A percentile compares a stretch with the other conserved stretches of the same genome.
Evolutionary conservation across 2,888 invertebrate genomes (phyloP).

Genomic region (Aspidiotus destructor): DNA sequence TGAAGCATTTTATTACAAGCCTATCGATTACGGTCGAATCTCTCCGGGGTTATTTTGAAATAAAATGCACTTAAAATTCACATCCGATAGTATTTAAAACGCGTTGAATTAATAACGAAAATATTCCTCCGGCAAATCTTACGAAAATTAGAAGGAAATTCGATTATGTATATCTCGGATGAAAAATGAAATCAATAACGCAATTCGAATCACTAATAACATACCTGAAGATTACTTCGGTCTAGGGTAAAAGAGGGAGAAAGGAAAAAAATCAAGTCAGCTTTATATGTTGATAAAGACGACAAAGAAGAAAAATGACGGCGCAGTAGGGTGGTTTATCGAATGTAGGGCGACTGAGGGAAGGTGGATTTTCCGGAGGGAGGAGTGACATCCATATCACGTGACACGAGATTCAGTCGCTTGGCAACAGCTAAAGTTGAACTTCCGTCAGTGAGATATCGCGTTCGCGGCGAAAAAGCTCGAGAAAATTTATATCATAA

Average conservation of each 20-base stretch:
- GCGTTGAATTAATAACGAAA: no score
- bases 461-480: conserved; percentile 8
- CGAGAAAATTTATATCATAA: conserved; percentile 2
- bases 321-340: conserved; percentile 28
- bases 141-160: no score
- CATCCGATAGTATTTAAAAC: no score
- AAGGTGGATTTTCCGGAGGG: conserved; percentile 15
- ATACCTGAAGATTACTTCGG: conserved; percentile 24
- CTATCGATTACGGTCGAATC: no score
- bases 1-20: no score
- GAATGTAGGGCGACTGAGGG: conserved; percentile 14
- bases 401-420: conserved; percentile 24
- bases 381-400: conserved; percentile 22
- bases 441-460: conserved; percentile 27
- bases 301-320: conserved; percentile 31
- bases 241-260: conserved; percentile 6
- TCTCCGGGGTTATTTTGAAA: no score
- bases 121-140: no score
- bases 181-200: neutral
- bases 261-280: conserved; percentile 22
- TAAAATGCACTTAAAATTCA: no score
- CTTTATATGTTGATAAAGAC: conserved; percentile 27
- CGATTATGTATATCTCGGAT: no score
- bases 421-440: conserved; percentile 30
- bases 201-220: conserved; percentile 10